phyloP scores from a whole-genome alignment of 2,113 vertebrate genomes.

The Pachypanchax playfairii region DNA sequence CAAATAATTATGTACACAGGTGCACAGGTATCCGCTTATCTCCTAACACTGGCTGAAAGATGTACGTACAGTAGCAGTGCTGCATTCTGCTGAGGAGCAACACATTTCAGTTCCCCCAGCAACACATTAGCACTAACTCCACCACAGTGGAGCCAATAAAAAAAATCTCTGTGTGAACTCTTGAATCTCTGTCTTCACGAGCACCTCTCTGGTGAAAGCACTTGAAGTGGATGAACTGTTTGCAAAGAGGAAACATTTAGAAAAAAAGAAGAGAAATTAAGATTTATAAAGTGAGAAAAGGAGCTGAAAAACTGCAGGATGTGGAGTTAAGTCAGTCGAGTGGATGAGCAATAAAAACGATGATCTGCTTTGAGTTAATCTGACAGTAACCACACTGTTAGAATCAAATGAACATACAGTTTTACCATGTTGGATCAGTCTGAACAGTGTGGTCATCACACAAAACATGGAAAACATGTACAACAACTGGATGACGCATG shows the following conservation, averaged over 20 bases:
- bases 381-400: no score
- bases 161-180: constrained; percentile 16
- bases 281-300: no score
- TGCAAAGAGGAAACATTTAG: background rate
- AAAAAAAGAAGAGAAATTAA: no score
- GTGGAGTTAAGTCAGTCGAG: no score
- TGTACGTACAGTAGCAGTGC: constrained; percentile 19
- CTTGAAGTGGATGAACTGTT: background rate
- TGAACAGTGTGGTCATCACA: no score
- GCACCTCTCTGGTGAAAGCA: background rate
- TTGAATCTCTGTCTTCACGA: background rate
- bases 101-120: constrained; percentile 57
- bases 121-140: constrained; percentile 52
- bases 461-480: no score
- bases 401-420: no score
- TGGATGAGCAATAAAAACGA: no score
- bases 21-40: constrained; percentile 1
- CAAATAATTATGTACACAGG: background rate
- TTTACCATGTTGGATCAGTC: no score
- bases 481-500: no score
- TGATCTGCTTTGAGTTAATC: no score
- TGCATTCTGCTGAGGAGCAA: constrained; percentile 41
- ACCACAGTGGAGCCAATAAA: constrained; percentile 17
- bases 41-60: constrained; percentile 28
- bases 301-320: no score